Evolutionary conservation across 2,797 vertebrate genomes (phyloP).

Genomic region (Atherinosoma microstoma): DNA sequence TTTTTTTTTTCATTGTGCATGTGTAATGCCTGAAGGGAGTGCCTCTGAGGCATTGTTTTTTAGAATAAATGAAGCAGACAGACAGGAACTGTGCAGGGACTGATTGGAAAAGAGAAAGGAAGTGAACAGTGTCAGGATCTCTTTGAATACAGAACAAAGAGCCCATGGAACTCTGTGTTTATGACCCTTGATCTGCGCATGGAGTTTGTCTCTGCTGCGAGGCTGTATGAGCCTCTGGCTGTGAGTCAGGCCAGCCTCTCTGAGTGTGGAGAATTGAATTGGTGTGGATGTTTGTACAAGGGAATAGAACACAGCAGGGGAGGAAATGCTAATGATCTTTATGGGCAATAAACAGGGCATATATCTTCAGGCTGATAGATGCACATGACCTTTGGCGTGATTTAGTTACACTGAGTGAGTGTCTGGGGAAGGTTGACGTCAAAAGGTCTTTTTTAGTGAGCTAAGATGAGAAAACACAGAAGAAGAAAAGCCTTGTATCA

Average conservation of each 20-base stretch:
- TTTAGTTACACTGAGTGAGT: constrained; percentile 62
- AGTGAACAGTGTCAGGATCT: constrained; percentile 40
- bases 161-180: constrained; percentile 44
- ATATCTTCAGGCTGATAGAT: constrained; percentile 65
- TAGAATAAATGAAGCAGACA: constrained; percentile 37
- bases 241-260: constrained; percentile 42
- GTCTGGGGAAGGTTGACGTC: constrained; percentile 51
- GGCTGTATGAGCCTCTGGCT: constrained; percentile 29
- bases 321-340: constrained; percentile 73
- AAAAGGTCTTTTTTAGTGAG: constrained; percentile 50
- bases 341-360: constrained; percentile 72
- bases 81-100: constrained; percentile 38
- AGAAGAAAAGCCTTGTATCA: constrained; percentile 11
- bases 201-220: constrained; percentile 39
- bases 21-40: constrained; percentile 19
- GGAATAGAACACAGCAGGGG: constrained; percentile 53
- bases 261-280: constrained; percentile 62
- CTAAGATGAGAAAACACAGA: constrained; percentile 62
- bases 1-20: constrained; percentile 39
- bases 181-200: constrained; percentile 35
- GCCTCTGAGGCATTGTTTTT: constrained; percentile 11
- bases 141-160: constrained; percentile 62
- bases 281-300: constrained; percentile 68
- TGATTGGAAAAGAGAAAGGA: constrained; percentile 40
- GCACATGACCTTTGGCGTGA: constrained; percentile 65